phyloP scores from a whole-genome alignment of 2,113 vertebrate species.

The Cyphomyrus discorhynchus region DNA sequence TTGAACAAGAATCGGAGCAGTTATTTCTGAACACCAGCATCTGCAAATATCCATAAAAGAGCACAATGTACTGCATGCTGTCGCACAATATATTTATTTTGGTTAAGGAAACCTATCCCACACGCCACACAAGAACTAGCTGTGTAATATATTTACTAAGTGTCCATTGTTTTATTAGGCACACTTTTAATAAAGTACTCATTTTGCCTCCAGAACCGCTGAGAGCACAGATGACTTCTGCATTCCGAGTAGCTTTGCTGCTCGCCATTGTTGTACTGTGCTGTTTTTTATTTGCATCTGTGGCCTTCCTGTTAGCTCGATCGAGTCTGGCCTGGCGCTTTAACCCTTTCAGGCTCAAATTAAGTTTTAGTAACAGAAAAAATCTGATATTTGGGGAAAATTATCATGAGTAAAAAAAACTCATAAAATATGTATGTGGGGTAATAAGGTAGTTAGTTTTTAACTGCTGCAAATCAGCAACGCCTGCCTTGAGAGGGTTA shows the following conservation, averaged over 20 bases:
- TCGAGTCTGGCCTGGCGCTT: no score
- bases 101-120: neutral
- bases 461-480: no score
- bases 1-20: neutral
- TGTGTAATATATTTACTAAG: neutral
- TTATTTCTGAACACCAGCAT: neutral
- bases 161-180: neutral
- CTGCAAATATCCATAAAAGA: neutral
- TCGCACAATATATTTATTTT: neutral
- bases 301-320: neutral
- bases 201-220: neutral
- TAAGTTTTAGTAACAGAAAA: no score
- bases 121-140: neutral
- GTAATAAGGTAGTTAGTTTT: no score
- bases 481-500: no score
- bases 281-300: neutral
- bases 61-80: neutral
- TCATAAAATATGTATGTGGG: no score
- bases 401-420: no score
- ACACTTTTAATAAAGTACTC: neutral
- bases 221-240: neutral
- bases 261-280: neutral
- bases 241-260: neutral
- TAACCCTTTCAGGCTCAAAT: no score
- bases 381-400: no score